Evolutionary conservation across 1,140 invertebrate species (phyloP).

Genomic region (Ptiloglossa arizonensis): DNA sequence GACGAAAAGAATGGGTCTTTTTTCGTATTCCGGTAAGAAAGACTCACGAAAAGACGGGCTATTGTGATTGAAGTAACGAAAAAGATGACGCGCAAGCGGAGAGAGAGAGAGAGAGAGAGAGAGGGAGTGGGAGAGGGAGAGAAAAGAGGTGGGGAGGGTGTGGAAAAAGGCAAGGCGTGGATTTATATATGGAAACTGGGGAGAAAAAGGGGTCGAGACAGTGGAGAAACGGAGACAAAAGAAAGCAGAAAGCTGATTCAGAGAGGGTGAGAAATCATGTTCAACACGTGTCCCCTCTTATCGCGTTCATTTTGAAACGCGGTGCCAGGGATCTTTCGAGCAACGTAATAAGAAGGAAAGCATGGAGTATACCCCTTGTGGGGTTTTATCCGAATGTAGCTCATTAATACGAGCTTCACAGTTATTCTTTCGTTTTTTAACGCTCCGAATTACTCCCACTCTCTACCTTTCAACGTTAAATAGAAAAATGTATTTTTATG

Average conservation of each 20-base stretch:
- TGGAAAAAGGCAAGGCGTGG: constrained; percentile 2
- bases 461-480: not conserved
- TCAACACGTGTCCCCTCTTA: constrained; percentile 79
- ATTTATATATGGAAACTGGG: constrained; percentile 50
- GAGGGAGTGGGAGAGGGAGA: constrained; percentile 28
- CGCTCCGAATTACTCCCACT: not conserved
- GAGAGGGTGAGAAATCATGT: constrained; percentile 66
- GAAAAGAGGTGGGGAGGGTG: too few species aligned
- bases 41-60: not conserved
- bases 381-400: constrained; percentile 1
- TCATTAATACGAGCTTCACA: constrained; percentile 21
- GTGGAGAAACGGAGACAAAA: constrained; percentile 33
- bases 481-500: not conserved
- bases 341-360: constrained; percentile 34
- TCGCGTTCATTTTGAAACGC: constrained; percentile 71
- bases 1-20: not conserved
- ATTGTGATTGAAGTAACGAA: constrained; percentile 11
- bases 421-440: not conserved
- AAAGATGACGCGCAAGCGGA: not conserved
- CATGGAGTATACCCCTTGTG: not conserved
- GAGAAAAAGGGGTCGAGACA: constrained; percentile 23
- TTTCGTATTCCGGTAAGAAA: not conserved
- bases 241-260: constrained; percentile 12
- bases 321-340: constrained; percentile 17
- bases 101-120: constrained; percentile 7